These are phyloP conservation scores for Geodia barretti DNA, from an alignment of 37 sponge, comb jelly and placozoan genomes.

Conservation along the genomic window DNA sequence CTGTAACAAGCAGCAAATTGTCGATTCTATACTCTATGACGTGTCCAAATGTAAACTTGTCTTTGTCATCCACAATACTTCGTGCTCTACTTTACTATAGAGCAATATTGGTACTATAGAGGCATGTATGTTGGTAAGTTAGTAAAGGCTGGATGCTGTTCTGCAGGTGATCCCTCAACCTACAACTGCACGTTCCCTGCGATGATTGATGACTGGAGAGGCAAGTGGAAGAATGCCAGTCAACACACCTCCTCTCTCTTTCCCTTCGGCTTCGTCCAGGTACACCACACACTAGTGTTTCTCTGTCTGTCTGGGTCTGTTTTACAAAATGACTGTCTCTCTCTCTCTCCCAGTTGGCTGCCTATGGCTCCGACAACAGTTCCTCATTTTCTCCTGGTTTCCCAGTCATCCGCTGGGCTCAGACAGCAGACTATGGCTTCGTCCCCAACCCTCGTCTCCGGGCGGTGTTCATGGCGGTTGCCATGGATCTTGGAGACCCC, in stretches of 20 bases:
- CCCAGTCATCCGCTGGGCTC: constrained; percentile 62
- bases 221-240: constrained; percentile 42
- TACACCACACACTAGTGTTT: not conserved
- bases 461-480: constrained; percentile 82
- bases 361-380: constrained; percentile 35
- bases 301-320: not conserved
- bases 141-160: no score
- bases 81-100: no score
- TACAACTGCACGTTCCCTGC: constrained; percentile 69
- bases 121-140: no score
- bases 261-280: constrained; percentile 73
- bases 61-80: no score
- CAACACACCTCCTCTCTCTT: constrained; percentile 25
- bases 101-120: no score
- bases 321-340: not conserved
- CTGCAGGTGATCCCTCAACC: constrained; percentile 16
- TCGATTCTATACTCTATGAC: no score
- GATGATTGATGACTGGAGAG: constrained; percentile 82
- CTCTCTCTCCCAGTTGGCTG: constrained; percentile 36
- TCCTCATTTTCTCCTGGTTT: constrained; percentile 23
- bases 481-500: constrained; percentile 82
- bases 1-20: no score
- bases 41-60: no score
- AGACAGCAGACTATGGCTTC: constrained; percentile 60
- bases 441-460: constrained; percentile 54